Percentiles rank a stretch among this genome's conserved stretches.
Evolutionary conservation across 1,140 invertebrate species (phyloP).

Genomic region (Drosophila jambulina): DNA sequence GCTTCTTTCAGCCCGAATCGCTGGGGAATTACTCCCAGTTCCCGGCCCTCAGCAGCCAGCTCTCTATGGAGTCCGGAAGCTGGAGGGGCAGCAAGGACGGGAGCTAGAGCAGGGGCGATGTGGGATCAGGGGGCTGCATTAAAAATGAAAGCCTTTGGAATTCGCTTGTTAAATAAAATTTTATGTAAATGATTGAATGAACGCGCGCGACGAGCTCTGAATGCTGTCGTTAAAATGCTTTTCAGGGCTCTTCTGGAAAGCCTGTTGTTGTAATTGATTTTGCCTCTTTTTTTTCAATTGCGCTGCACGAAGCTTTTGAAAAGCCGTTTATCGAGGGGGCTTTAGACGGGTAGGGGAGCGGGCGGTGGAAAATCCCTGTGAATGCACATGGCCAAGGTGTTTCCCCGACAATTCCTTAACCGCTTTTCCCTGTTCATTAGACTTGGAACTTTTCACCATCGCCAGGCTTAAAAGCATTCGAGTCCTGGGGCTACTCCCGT

Average conservation of each 20-base stretch:
- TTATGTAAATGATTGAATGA: slow-evolving; percentile 64
- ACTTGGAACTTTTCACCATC: slow-evolving; percentile 9
- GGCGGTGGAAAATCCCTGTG: not conserved
- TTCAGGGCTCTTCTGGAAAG: slow-evolving; percentile 19
- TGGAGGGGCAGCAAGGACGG: not conserved
- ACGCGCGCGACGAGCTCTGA: slow-evolving; percentile 17
- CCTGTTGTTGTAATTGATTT: slow-evolving; percentile 52
- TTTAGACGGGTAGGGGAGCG: not conserved
- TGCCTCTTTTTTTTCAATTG: slow-evolving; percentile 35
- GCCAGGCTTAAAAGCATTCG: slow-evolving; percentile 41
- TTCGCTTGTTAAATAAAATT: slow-evolving; percentile 65
- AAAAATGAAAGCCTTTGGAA: slow-evolving; percentile 65
- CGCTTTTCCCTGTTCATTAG: slow-evolving; percentile 45
- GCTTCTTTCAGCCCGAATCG: slow-evolving; percentile 14
- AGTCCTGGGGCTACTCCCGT: slow-evolving; percentile 54
- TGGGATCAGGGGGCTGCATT: slow-evolving; percentile 38
- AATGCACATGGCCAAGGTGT: slow-evolving; percentile 26
- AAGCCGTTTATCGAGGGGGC: slow-evolving; percentile 34
- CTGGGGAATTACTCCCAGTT: slow-evolving; percentile 16
- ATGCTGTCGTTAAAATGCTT: slow-evolving; percentile 52
- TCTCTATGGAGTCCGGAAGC: not conserved
- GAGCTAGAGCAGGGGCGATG: not conserved
- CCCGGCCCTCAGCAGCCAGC: not conserved
- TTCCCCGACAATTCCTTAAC: slow-evolving; percentile 23
- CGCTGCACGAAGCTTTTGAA: slow-evolving; percentile 19